Evolutionary conservation across 1,140 invertebrate genomes (phyloP), one percentile per base, ranked within the genome.

Genomic region (Drosophila nasuta): DNA sequence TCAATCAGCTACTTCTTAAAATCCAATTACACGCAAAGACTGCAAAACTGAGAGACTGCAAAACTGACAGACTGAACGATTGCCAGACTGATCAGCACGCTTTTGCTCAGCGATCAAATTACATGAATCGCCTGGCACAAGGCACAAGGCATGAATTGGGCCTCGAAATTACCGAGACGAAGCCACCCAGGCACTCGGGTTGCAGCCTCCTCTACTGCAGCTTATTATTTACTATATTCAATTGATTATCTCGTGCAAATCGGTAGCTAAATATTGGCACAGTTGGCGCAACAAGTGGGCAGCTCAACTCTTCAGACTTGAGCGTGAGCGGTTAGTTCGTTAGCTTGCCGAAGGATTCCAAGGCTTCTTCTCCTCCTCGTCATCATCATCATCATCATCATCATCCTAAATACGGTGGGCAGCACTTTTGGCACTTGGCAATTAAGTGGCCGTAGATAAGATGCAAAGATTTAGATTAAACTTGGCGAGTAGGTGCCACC

Each of bases 1-100:
- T 88, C 85, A 88, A 88, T 88, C 85, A 87, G 82, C 79, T 88
- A 82, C 83, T 88, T 89, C 85, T 88, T 85, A 89, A 88, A 88
- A 88, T 81, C 85, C 85, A 88, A 88, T 88, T 88, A 88, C 75
- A 85, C 78, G 82, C 81, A 79, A 69, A 73, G 67, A 73, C 63
- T 54, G 7, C 35, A 17, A 46, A 25, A 52, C 20, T 38, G 59
- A 20, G 25, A 43, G 41, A 52, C 45, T 43, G 58, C 15, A 8
- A 10, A 41, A 56, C 43, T 28, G 17, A 25, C 6, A 17, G 43
- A 63, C 17, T 15, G 38, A 28, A 54, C 6, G 15, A n/a, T 8
- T 33, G 2, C 46, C 41, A 52, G 28, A 66, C 67, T 81, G 80
- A 82, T 82, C 79, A 79, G 67, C 52, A 35, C 49, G 54, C 13